Evolutionary conservation across 23 tunicate genomes (phyloP).

Genomic region (Oikopleura vanhoeffeni): DNA sequence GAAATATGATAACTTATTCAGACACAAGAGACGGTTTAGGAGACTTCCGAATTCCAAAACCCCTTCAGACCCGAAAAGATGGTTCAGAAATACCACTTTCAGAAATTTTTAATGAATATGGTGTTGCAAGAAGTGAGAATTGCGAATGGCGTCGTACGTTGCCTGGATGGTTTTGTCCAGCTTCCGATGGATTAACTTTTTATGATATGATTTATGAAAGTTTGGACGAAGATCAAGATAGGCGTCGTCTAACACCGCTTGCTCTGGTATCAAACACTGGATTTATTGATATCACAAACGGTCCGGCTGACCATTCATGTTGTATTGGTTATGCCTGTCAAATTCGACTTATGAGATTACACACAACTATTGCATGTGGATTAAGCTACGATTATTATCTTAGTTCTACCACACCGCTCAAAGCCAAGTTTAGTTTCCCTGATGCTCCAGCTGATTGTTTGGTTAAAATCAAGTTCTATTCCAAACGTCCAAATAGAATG

Average conservation of each 20-base stretch:
- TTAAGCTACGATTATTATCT: not conserved
- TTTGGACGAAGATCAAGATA: not conserved
- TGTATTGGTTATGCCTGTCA: slow-evolving; percentile 6
- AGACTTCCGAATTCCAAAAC: slow-evolving; percentile 12
- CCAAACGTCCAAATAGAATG: not conserved
- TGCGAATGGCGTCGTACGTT: not conserved
- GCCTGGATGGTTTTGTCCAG: slow-evolving; percentile 8
- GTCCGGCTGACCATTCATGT: slow-evolving; percentile 6
- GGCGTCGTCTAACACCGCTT: not conserved
- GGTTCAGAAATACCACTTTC: not conserved
- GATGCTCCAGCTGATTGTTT: slow-evolving; percentile 13
- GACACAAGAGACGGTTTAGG: not conserved
- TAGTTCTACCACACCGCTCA: not conserved
- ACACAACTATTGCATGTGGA: slow-evolving; percentile 5
- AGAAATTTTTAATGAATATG: not conserved
- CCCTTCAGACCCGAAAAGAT: not conserved
- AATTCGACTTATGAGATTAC: not conserved
- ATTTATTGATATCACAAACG: not conserved
- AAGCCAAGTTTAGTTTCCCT: not conserved
- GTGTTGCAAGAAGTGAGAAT: not conserved
- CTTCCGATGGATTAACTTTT: no score
- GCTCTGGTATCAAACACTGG: not conserved
- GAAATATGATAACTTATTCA: not conserved
- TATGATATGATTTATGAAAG: not conserved
- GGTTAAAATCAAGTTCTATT: not conserved